Percentiles rank a stretch among this genome's conserved stretches.
These are phyloP conservation scores for Sycophila texana DNA, from an alignment of 2,888 invertebrate genomes.

Conservation along the genomic window DNA sequence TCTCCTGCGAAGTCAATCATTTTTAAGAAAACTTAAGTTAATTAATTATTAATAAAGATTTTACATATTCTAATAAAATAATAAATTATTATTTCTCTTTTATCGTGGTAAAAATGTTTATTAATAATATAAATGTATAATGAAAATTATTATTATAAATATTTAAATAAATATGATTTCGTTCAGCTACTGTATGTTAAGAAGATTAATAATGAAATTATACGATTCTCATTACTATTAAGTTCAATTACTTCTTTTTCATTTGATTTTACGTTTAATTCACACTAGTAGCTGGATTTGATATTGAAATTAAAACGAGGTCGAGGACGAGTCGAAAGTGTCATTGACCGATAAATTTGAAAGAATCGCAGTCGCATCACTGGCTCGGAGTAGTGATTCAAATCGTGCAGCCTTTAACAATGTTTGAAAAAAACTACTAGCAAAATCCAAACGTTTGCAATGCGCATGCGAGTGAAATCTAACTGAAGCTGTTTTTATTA, in stretches of 20 bases:
- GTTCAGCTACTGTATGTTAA: background rate
- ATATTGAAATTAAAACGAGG: constrained; percentile 27
- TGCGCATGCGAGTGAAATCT: too few relatives aligned
- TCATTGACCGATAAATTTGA: constrained; percentile 25
- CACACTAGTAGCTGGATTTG: background rate
- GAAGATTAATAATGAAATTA: background rate
- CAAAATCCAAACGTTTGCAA: too few relatives aligned
- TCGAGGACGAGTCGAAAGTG: constrained; percentile 24
- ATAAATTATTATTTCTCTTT: too few relatives aligned
- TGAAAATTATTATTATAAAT: background rate
- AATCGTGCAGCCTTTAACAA: too few relatives aligned
- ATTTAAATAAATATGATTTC: background rate
- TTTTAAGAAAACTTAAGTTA: too few relatives aligned
- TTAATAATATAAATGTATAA: background rate
- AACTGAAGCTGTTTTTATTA: too few relatives aligned
- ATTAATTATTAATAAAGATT: too few relatives aligned
- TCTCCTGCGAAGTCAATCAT: too few relatives aligned
- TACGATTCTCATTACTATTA: background rate
- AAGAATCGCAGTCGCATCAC: constrained; percentile 2
- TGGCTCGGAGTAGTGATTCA: background rate
- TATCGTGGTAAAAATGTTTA: background rate
- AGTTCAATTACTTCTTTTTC: background rate
- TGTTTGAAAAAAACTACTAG: too few relatives aligned
- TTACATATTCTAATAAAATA: too few relatives aligned
- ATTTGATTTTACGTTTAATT: background rate